Base-by-base conservation (phyloP, 2,888 invertebrate genomes). In the Endomychus coccineus region DNA sequence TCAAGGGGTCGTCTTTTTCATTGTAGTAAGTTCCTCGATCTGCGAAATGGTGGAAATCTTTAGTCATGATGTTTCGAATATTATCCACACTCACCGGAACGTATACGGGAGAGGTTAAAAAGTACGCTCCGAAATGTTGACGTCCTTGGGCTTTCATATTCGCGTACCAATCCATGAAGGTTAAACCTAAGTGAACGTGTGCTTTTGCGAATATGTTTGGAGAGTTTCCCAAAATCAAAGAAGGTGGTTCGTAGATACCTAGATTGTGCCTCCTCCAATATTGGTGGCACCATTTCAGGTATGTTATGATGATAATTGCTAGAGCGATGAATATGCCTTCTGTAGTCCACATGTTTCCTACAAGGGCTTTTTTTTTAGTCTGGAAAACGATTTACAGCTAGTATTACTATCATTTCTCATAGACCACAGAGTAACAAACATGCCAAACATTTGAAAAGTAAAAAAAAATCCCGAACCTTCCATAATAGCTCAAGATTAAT, bases 41-140 rank as follows among this genome's bases (percentile, higher is more conserved):
- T 51, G 72, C 71, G 42, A 80, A 80, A 50, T 73, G 62, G 2
- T 62, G 62, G 44, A 77, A 80, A 48, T 79, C 78, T 44, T 69
- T 73, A 15, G 71, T 69, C 48, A 78, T 50, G 11, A 79, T 61
- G 25, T 66, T 63, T 36, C 55, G 55, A 5, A 52, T 22, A 19
- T 48, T 39, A 10, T 58, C 52, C 12, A 54, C 36, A 44, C 56
- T 52, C 2, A 51, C 25, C 3, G 45, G 38, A 3, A 55, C 21
- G 5, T 47, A 42, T 2, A 29, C 27, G 4, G 49, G 51, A 16
- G 30, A 29, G 14, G 29, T 16, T 12, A 51, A 40, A 0, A 42
- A 38, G 42, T 46, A 48, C 32, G 37, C 38, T 24, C 46, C 48
- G 32, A 41, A 40, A 30, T 36, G 39, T 30, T 42, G 40, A 21